These are phyloP conservation scores for Trichogramma evanescens DNA, from an alignment of 2,888 invertebrate species.

Conservation along the genomic window DNA sequence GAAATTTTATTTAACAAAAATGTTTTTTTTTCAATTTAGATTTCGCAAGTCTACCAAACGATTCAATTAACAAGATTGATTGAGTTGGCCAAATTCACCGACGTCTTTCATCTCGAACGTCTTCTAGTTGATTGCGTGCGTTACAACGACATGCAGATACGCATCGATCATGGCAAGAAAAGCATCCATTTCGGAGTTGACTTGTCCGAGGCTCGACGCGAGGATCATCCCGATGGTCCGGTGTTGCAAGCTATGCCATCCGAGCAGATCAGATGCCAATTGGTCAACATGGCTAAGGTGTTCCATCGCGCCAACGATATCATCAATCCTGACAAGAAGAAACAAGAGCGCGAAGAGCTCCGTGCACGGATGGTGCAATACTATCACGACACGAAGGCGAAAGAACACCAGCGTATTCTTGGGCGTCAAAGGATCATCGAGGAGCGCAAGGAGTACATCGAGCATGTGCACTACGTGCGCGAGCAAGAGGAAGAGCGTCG, in stretches of 20 bases:
- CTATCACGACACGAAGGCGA: constrained; percentile 75
- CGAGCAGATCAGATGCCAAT: constrained; percentile 85
- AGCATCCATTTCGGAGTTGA: constrained; percentile 94
- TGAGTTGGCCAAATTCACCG: constrained; percentile 79
- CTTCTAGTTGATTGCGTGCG: constrained; percentile 90
- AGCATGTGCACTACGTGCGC: constrained; percentile 69
- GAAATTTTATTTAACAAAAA: background rate
- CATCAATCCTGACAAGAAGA: constrained; percentile 75
- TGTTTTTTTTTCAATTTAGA: constrained; percentile 13
- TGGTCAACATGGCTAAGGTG: constrained; percentile 83
- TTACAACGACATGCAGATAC: constrained; percentile 92
- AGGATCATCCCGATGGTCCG: constrained; percentile 89
- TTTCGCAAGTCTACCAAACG: constrained; percentile 89
- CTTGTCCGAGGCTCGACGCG: constrained; percentile 83
- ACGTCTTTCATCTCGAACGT: constrained; percentile 82
- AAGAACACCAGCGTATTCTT: constrained; percentile 84
- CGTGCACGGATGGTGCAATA: constrained; percentile 67
- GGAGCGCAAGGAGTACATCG: constrained; percentile 91
- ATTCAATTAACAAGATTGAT: constrained; percentile 81
- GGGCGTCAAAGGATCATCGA: constrained; percentile 94
- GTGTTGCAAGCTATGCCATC: constrained; percentile 89
- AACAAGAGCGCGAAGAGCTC: constrained; percentile 66
- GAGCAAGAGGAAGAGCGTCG: constrained; percentile 65
- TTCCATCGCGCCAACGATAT: constrained; percentile 71
- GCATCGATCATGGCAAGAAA: constrained; percentile 70